A percentile compares a stretch with the other conserved stretches of the same genome.
Conservation (phyloP, 2,888 invertebrate genomes). For the Drosophila multiciliata region DNA sequence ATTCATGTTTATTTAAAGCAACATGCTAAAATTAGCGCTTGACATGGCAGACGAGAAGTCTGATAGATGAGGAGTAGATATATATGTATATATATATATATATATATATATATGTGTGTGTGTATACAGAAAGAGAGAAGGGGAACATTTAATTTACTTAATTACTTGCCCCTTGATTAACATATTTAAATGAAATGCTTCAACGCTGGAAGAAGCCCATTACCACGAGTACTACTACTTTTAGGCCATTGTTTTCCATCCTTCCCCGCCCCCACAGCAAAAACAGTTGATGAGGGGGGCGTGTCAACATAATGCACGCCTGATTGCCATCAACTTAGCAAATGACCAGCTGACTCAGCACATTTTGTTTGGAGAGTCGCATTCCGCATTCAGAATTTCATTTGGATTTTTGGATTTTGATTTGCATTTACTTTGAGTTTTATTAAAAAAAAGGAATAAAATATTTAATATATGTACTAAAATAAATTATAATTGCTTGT, state of each 20-base stretch:
- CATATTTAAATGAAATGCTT: constrained; percentile 69
- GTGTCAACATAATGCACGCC: constrained; percentile 63
- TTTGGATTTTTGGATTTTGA: background rate
- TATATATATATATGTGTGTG: background rate
- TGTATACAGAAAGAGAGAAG: constrained; percentile 9
- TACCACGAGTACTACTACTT: background rate
- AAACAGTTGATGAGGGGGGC: constrained; percentile 21
- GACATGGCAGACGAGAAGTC: constrained; percentile 34
- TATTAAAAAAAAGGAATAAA: background rate
- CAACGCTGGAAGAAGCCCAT: constrained; percentile 31
- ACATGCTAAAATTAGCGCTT: constrained; percentile 74
- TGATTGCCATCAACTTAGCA: constrained; percentile 36
- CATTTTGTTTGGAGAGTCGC: constrained; percentile 10
- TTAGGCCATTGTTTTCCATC: constrained; percentile 4
- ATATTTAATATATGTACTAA: background rate
- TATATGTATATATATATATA: background rate
- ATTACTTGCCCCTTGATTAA: constrained; percentile 76
- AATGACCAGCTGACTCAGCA: constrained; percentile 41
- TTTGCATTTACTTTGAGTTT: background rate
- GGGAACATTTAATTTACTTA: constrained; percentile 76
- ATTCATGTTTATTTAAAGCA: constrained; percentile 72
- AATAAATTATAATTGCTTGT: background rate
- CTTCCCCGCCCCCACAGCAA: background rate
- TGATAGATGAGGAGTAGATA: background rate
- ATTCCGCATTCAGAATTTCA: constrained; percentile 12